Percentiles rank a stretch among this genome's conserved stretches.
Conservation (phyloP, 2,797 vertebrate genomes). For the Eospalax fontanierii region DNA sequence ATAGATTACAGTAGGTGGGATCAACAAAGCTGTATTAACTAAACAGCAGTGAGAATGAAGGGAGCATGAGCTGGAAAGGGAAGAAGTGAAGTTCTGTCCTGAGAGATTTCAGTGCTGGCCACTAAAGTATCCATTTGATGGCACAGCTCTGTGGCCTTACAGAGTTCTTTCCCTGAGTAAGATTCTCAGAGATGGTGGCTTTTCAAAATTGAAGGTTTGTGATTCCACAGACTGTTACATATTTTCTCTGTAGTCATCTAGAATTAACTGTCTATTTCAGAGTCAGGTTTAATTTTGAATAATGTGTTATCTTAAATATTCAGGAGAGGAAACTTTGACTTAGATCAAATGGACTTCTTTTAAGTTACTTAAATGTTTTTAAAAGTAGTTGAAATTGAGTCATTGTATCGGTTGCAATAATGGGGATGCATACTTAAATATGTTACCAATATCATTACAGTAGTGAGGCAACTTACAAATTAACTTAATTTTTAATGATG, state of each 20-base stretch:
- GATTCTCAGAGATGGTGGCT: constrained; percentile 21
- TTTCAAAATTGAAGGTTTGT: constrained; percentile 59
- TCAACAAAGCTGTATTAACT: background rate
- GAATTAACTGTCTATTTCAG: constrained; percentile 63
- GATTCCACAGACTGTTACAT: background rate
- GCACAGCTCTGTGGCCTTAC: constrained; percentile 22
- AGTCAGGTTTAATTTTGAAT: constrained; percentile 70
- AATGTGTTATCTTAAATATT: constrained; percentile 8
- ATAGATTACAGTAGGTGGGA: background rate
- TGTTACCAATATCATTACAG: background rate
- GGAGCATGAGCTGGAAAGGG: background rate
- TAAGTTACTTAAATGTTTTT: too few relatives aligned
- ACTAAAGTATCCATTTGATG: background rate
- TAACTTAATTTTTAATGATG: constrained; percentile 27
- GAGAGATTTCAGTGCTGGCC: background rate
- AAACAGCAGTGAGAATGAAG: background rate
- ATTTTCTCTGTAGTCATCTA: background rate
- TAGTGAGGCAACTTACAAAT: background rate
- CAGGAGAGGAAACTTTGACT: constrained; percentile 40
- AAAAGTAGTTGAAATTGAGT: constrained; percentile 54
- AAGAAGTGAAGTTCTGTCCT: background rate
- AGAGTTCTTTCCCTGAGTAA: background rate
- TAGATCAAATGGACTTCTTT: constrained; percentile 49
- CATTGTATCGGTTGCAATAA: constrained; percentile 18
- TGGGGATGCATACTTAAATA: background rate